These are phyloP conservation scores for Drosophila asahinai DNA, from an alignment of 1,140 invertebrate genomes.

Conservation along the genomic window DNA sequence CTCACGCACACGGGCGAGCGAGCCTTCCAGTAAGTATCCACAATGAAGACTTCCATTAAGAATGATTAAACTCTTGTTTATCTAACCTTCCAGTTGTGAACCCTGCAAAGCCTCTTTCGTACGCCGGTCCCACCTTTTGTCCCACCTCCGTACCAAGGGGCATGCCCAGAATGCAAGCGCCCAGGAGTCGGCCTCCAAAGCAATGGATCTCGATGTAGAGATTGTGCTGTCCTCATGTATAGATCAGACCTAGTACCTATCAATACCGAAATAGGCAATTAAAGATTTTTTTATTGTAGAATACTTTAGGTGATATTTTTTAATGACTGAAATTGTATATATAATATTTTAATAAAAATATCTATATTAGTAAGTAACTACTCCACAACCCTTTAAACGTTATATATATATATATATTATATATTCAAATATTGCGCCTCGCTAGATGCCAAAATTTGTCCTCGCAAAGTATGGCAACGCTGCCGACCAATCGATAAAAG, in stretches of 20 bases:
- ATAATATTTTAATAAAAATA: too few species aligned
- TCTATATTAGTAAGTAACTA: too few species aligned
- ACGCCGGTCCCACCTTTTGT: conserved; percentile 54
- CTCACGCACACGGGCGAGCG: conserved; percentile 97
- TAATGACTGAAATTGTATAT: too few species aligned
- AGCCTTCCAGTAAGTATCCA: conserved; percentile 56
- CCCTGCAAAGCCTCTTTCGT: conserved; percentile 67
- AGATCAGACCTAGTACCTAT: not conserved
- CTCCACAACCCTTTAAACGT: too few species aligned
- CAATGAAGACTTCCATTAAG: too few species aligned
- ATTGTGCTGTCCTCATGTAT: conserved; percentile 31
- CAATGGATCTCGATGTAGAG: conserved; percentile 46
- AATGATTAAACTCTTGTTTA: not conserved
- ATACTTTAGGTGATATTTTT: not conserved
- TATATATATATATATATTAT: too few species aligned
- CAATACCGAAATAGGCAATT: too few species aligned
- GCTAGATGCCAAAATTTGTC: too few species aligned
- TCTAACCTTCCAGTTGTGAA: conserved; percentile 53
- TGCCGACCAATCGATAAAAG: too few species aligned
- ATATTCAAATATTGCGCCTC: too few species aligned
- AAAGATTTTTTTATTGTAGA: not conserved
- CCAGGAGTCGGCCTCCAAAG: conserved; percentile 3
- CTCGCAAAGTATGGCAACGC: too few species aligned
- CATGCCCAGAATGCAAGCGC: conserved; percentile 43
- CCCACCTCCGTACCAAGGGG: conserved; percentile 61